Percentiles rank a stretch among this genome's conserved stretches.
Evolutionary conservation across 2,888 invertebrate species (phyloP).

Genomic region (Tetranychus truncatus): DNA sequence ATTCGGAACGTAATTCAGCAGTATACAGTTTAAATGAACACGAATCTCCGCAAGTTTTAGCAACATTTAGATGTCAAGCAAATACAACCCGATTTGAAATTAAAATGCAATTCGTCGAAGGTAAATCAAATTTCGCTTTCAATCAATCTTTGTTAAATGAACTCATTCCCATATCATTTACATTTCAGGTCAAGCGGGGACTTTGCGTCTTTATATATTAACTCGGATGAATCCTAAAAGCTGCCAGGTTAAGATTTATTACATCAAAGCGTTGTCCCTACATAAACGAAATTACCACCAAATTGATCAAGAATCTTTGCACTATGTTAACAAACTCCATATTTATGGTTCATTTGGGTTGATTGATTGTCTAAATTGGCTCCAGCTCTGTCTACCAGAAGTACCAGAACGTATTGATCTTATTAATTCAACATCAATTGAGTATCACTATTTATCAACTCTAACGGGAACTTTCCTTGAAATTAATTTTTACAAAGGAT

Average conservation of each 20-base stretch:
- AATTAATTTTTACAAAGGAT: conserved; percentile 62
- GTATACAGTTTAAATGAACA: conserved; percentile 43
- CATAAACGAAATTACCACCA: conserved; percentile 47
- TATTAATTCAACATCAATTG: conserved; percentile 24
- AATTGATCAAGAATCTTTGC: neutral
- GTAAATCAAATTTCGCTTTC: conserved; percentile 30
- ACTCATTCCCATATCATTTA: neutral
- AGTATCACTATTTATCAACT: conserved; percentile 44
- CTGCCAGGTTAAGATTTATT: conserved; percentile 45
- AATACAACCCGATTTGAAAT: conserved; percentile 75
- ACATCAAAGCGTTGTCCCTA: conserved; percentile 55
- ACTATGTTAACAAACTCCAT: conserved; percentile 39
- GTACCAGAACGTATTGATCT: conserved; percentile 55
- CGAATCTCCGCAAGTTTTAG: conserved; percentile 36
- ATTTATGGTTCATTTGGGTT: conserved; percentile 58
- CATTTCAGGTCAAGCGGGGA: conserved; percentile 42
- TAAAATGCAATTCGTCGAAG: conserved; percentile 58
- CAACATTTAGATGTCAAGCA: conserved; percentile 79
- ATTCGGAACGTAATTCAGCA: conserved; percentile 61
- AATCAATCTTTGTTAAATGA: neutral
- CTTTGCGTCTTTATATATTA: conserved; percentile 53
- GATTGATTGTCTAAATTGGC: conserved; percentile 79
- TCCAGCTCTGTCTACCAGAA: conserved; percentile 65
- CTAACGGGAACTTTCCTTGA: conserved; percentile 57
- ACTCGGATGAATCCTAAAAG: conserved; percentile 60